These are phyloP conservation scores for Caerostris extrusa DNA, from an alignment of 1,140 invertebrate genomes.

Conservation along the genomic window DNA sequence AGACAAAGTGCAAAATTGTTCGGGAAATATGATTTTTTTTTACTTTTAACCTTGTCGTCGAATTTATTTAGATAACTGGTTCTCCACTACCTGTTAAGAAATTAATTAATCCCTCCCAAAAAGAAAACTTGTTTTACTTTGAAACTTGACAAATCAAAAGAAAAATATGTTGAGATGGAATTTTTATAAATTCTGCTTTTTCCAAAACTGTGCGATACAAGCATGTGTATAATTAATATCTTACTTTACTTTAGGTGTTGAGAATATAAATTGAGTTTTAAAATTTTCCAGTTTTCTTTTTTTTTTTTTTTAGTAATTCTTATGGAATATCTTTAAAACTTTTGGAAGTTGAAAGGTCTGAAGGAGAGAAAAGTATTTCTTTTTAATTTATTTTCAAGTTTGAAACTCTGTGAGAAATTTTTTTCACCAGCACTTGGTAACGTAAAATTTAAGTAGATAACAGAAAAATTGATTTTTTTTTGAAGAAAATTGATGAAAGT, in stretches of 20 bases:
- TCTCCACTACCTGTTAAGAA: conserved; percentile 32
- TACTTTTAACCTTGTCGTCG: neutral
- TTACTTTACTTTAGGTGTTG: neutral
- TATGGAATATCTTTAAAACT: neutral
- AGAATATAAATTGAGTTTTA: conserved; percentile 22
- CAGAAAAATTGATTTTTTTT: too few species aligned
- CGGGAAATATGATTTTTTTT: neutral
- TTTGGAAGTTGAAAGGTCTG: neutral
- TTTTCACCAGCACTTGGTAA: too few species aligned
- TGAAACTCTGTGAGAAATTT: too few species aligned
- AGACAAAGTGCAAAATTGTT: neutral
- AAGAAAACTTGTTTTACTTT: conserved; percentile 12
- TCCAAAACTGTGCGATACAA: too few species aligned
- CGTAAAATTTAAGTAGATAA: too few species aligned
- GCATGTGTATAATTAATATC: conserved; percentile 2
- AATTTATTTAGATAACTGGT: conserved; percentile 57
- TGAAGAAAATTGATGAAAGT: too few species aligned
- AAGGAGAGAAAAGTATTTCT: too few species aligned
- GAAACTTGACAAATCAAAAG: neutral
- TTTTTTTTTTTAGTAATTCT: neutral
- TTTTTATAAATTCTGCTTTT: neutral
- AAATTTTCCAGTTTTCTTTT: neutral
- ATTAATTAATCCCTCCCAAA: conserved; percentile 51
- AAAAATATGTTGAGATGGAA: neutral
- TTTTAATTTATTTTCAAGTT: too few species aligned